Percentiles rank a stretch among this genome's conserved stretches.
Conservation (phyloP, 64 coral and sea anemone species). For the Actinia equina region DNA sequence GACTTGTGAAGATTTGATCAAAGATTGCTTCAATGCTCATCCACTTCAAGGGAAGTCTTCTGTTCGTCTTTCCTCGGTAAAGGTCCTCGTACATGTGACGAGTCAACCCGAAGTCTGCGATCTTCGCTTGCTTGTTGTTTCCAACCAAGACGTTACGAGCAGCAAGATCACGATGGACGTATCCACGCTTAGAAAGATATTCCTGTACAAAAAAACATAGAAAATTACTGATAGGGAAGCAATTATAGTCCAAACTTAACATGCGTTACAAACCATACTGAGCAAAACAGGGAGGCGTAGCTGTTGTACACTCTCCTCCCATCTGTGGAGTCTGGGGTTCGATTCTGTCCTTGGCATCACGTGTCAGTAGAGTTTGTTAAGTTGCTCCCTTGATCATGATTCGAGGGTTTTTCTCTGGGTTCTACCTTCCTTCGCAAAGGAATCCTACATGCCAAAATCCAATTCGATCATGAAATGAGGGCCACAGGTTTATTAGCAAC, state of each 20-base stretch:
- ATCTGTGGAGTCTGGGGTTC: too few species aligned
- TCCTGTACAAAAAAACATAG: conserved; percentile 39
- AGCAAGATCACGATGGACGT: conserved; percentile 76
- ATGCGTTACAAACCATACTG: not conserved
- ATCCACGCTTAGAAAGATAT: conserved; percentile 54
- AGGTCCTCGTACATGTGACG: conserved; percentile 79
- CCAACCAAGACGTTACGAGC: conserved; percentile 81
- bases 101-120: conserved; percentile 79
- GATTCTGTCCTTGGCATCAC: too few species aligned
- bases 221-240: not conserved
- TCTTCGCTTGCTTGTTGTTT: conserved; percentile 59
- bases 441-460: too few species aligned
- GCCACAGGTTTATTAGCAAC: too few species aligned
- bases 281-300: not conserved
- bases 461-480: too few species aligned
- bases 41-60: conserved; percentile 78
- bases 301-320: too few species aligned
- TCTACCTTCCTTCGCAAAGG: too few species aligned
- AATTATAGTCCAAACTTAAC: not conserved
- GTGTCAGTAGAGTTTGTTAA: too few species aligned
- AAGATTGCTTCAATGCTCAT: conserved; percentile 89
- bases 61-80: conserved; percentile 52
- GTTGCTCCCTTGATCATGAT: too few species aligned
- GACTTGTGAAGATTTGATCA: conserved; percentile 68
- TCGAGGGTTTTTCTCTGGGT: too few species aligned